phyloP scores from a whole-genome alignment of 2,113 vertebrate genomes.

The Pipra filicauda region DNA sequence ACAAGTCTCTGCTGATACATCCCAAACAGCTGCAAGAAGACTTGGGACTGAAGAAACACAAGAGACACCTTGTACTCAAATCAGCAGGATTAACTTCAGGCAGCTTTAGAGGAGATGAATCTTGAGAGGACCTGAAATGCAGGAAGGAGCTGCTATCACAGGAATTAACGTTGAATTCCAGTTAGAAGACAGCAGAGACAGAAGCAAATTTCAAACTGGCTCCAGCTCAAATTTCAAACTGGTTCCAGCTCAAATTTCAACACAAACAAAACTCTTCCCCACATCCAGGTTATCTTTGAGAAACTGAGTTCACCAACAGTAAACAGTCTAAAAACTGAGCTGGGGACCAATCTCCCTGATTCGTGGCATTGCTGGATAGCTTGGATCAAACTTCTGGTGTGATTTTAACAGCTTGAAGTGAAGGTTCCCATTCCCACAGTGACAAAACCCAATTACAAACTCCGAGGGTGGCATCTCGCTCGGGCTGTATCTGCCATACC shows the following conservation, averaged over 20 bases:
- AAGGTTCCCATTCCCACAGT: background rate
- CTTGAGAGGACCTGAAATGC: background rate
- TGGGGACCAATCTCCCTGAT: background rate
- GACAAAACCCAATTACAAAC: accelerated
- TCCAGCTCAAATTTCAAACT: background rate
- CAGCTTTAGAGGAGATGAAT: background rate
- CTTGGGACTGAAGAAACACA: background rate
- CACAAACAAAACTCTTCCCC: background rate
- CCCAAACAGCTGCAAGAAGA: background rate
- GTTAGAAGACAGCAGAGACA: background rate
- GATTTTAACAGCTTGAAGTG: background rate
- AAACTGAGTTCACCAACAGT: background rate
- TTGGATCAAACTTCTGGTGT: accelerated
- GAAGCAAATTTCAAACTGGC: background rate
- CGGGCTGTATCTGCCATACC: accelerated
- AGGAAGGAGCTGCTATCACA: background rate
- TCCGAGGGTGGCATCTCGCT: background rate
- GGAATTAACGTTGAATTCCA: background rate
- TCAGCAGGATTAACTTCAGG: background rate
- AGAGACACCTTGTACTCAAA: background rate
- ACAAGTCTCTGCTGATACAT: background rate
- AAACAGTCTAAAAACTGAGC: background rate
- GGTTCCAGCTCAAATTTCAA: background rate
- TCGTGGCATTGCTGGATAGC: background rate
- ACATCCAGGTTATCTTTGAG: background rate